Percentiles rank a stretch among this genome's conserved stretches.
Conservation (phyloP, 1,140 invertebrate species). For the Aphis craccivora region DNA sequence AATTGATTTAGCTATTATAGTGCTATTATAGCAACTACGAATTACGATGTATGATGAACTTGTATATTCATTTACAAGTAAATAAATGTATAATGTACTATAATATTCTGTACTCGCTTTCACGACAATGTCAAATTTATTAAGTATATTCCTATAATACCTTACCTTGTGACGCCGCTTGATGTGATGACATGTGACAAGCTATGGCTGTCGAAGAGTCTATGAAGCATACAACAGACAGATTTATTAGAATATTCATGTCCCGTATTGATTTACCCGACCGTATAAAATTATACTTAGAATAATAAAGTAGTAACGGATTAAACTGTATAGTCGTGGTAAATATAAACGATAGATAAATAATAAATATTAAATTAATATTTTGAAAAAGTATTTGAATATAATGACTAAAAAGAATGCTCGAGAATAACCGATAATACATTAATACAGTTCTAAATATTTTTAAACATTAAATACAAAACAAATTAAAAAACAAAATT, state of each 20-base stretch:
- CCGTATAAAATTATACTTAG: too few species aligned
- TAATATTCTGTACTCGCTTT: not conserved
- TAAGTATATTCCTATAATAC: too few species aligned
- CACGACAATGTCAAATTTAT: not conserved
- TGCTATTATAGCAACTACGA: too few species aligned
- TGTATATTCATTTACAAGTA: not conserved
- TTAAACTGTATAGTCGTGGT: not conserved
- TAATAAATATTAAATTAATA: not conserved
- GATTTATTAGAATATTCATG: not conserved
- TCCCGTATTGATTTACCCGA: not conserved
- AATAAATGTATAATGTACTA: not conserved
- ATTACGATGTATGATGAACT: not conserved
- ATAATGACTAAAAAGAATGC: too few species aligned
- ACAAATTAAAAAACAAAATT: too few species aligned
- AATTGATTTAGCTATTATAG: too few species aligned
- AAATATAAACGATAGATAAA: not conserved
- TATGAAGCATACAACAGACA: too few species aligned
- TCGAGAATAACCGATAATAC: too few species aligned
- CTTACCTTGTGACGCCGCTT: not conserved
- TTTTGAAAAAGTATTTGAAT: not conserved
- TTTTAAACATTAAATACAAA: too few species aligned
- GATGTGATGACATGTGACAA: not conserved
- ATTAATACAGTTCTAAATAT: too few species aligned
- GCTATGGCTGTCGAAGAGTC: too few species aligned
- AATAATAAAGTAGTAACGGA: not conserved